Evolutionary conservation across 2,797 vertebrate genomes (phyloP).

Genomic region (Halcyon badia): DNA sequence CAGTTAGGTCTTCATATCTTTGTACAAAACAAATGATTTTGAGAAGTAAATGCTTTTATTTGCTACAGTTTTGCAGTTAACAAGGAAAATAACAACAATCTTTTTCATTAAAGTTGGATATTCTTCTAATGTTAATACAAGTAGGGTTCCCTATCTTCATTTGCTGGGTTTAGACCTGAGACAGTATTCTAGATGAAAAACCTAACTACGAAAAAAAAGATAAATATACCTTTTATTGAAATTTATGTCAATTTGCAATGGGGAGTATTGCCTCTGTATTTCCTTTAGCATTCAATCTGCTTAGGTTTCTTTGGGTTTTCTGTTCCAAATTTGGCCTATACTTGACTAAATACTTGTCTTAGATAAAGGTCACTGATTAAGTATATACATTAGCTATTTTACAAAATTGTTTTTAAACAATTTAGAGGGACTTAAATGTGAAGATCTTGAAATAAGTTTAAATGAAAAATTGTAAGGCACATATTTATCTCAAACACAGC

Average conservation of each 20-base stretch:
- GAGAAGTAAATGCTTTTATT: not conserved
- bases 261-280: not conserved
- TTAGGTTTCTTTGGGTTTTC: not conserved
- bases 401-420: not conserved
- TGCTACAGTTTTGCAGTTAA: not conserved
- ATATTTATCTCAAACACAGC: not conserved
- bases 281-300: not conserved
- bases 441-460: not conserved
- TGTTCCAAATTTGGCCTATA: not conserved
- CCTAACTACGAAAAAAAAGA: not conserved
- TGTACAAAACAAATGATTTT: not conserved
- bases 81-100: not conserved
- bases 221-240: not conserved
- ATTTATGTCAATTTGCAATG: not conserved
- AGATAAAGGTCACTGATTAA: not conserved
- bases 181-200: not conserved
- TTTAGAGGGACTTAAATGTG: not conserved
- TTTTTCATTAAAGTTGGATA: not conserved
- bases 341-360: not conserved
- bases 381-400: not conserved
- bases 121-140: not conserved
- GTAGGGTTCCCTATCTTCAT: not conserved
- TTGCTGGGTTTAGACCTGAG: not conserved
- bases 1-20: not conserved
- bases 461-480: not conserved